Base-by-base conservation (phyloP, 2,113 vertebrate species). In the Ctenomys sociabilis region DNA sequence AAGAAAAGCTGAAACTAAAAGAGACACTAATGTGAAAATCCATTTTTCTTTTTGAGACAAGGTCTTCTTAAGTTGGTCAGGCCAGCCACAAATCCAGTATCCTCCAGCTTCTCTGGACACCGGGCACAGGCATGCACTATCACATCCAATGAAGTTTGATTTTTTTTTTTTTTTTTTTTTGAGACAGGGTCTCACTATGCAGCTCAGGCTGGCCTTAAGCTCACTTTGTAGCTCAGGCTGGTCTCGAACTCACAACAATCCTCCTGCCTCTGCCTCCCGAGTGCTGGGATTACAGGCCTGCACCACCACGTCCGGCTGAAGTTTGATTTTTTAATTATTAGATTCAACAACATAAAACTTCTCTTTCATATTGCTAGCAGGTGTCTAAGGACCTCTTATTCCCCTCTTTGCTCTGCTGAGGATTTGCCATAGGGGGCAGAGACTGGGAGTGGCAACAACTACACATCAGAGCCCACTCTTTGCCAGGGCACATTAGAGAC, bases 371-470 rank as follows among this genome's bases (percentile, higher is more conserved):
- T 10, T 70, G 40, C 35, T 61, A 32, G 37, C 22, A 81, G 49
- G 24, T 13, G 7, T 77, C 57, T 45, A 52, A 61, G 77, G 5
- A 1, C 35, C 30, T 64, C 45, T 43, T 9, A 13, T 9, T 45
- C 43, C n/a, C 1, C 4, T 45, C 54, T 93, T 59, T 59, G 14
- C 8, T n/a, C 43, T 54, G 57, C 22, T 2, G 2, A 75, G 57
- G 49, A 64, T 3, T 3, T 0, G 35, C 17, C 16, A 35, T 1
- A 7, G 1, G 6, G 26, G 21, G 19, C 21, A 24, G 14, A 30
- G 21, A 61, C 45, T 24, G 14, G 17, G 14, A 17, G 26, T 9
- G 37, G 14, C 24, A 24, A 30, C 43, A 64, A n/a, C 70, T 35
- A 75, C 10, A 64, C 37, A 3, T 1, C 32, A 21, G 35, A 57